phyloP scores from a whole-genome alignment of 2,113 vertebrate species.

The Pungitius pungitius region DNA sequence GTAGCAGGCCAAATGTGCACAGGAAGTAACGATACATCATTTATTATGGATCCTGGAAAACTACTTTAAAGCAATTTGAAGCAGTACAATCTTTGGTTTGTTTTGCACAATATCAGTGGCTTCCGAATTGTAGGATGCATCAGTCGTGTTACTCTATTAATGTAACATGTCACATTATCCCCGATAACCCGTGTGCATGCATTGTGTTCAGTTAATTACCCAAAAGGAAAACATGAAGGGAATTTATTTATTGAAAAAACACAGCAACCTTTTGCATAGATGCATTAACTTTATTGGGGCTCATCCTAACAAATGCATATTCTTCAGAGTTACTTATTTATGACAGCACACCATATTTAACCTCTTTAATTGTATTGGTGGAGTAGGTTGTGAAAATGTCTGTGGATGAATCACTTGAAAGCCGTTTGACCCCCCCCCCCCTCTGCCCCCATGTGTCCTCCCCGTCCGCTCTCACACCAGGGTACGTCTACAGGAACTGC shows the following conservation, averaged over 20 bases:
- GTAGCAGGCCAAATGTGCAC: background rate
- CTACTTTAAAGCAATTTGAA: background rate
- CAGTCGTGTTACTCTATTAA: no score
- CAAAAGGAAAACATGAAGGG: no score
- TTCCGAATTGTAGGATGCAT: background rate
- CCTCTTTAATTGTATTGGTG: no score
- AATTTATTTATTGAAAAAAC: no score
- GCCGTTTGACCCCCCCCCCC: background rate
- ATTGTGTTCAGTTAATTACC: no score
- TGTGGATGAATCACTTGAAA: no score
- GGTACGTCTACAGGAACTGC: constrained; percentile 81
- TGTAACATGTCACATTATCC: no score
- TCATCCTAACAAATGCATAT: background rate
- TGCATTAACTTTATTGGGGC: no score
- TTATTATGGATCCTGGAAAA: background rate
- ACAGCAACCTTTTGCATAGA: no score
- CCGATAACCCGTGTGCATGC: no score
- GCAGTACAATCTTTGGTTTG: background rate
- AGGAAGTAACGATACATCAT: background rate
- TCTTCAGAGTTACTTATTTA: background rate
- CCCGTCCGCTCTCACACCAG: constrained; percentile 50
- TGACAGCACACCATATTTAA: no score
- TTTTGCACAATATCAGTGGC: background rate
- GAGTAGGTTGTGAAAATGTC: no score
- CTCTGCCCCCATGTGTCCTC: background rate